Percentiles rank a stretch among this genome's conserved stretches.
Evolutionary conservation across 2,888 invertebrate genomes (phyloP).

Genomic region (Chironomus tentans): DNA sequence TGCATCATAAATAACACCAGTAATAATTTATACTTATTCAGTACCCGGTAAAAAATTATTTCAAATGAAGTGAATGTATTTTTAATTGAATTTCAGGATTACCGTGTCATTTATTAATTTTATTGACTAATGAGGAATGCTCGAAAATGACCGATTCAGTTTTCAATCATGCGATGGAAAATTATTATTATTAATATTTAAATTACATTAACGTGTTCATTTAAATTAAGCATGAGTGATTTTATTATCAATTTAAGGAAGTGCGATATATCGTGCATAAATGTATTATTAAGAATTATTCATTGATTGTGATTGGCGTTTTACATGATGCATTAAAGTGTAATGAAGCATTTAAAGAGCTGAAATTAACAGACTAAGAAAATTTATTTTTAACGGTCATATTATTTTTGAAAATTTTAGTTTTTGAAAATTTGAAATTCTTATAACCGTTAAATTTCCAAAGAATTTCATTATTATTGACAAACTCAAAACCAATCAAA

Average conservation of each 20-base stretch:
- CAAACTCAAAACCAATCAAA: too few species aligned
- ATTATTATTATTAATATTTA: background rate
- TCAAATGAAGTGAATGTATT: conserved; percentile 11
- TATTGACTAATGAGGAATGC: background rate
- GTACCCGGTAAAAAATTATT: background rate
- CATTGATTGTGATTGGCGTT: too few species aligned
- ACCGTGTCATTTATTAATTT: conserved; percentile 11
- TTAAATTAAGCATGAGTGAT: background rate
- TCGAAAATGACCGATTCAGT: background rate
- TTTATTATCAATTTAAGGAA: background rate
- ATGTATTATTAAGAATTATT: too few species aligned
- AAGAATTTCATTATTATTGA: too few species aligned
- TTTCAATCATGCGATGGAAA: too few species aligned
- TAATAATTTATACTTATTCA: too few species aligned
- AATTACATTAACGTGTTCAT: background rate
- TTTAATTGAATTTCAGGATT: conserved; percentile 25
- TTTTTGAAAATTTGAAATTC: too few species aligned
- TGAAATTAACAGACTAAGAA: too few species aligned
- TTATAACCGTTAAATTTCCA: too few species aligned
- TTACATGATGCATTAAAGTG: background rate
- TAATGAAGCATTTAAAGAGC: background rate
- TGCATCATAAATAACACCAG: background rate
- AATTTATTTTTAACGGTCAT: too few species aligned
- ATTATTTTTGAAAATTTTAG: too few species aligned
- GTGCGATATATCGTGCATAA: too few species aligned